Base-by-base conservation (phyloP, 2,797 vertebrate genomes). In the Pseudochirops corinnae region DNA sequence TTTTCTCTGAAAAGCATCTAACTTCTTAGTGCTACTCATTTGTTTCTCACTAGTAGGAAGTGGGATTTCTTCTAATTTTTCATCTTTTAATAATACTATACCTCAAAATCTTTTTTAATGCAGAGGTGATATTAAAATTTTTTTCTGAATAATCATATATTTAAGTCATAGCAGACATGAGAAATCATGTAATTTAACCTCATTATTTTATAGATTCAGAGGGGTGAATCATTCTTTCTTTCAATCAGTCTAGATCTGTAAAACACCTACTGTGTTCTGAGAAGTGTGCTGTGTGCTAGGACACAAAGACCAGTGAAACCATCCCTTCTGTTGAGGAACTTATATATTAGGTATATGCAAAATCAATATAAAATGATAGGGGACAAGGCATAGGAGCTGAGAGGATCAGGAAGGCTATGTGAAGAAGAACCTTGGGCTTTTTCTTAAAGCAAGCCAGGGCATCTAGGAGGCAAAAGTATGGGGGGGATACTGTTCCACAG, bases 21-120 rank as follows among this genome's bases (percentile, higher is more conserved):
- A 94, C 3, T 18, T 55, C 4, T 57, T 0, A 31, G 90, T 91
- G 58, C n/a, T 55, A 92, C 57, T 93, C 90, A 21, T 55, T 91
- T 95, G 53, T 95, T 60, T 74, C 74, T 97, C 91, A 31, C 1
- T 53, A 60, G 87, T 96, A 67, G 29, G 52, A 18, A 55, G 92
- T 39, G 1, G 94, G 96, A 96, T 96, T 50, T 57, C 52, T 50
- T 57, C 52, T 50, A 2, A 55, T 92, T 91, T 96, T 94, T 91
- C 93, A 58, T 90, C 39, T 94, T 94, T 14, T 14, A 97, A 91
- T 33, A 90, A 33, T 57, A 6, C 13, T 67, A 9, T 7, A 92
- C 39, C 91, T 94, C 55, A 90, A 96, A 97, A 95, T 13, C 12
- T 0, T 33, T 55, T 58, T 24, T 0, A 57, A 92, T 16, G 1